Evolutionary conservation across 1,140 invertebrate genomes (phyloP), one percentile per base, ranked within the genome.

Genomic region (Macrosteles quadrilineatus): DNA sequence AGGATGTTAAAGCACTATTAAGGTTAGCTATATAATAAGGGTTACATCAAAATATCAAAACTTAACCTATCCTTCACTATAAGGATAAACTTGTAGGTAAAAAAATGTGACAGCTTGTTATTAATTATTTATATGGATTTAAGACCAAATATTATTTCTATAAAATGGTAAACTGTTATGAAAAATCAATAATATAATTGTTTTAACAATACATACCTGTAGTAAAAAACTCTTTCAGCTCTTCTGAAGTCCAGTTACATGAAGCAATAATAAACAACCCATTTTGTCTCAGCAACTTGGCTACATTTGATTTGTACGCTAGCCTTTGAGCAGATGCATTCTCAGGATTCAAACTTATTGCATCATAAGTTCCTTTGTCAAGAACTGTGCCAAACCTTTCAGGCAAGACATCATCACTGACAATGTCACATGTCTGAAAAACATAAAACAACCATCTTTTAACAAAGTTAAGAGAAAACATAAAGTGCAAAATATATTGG

Each of bases 321-420:
- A 80, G 50, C 66, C 91, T 81, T 71, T 89, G 88, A 31, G 81
- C 77, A 57, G 84, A 82, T 0, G 89, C 80, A 77, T 91, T 83
- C 0, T 90, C 85, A 0, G 91, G 90, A 77, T 87, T 87, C 3
- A 98, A 80, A 77, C 92, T 91, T 47, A 98, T 89, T 0, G 96
- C 94, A 83, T 97, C 95, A 79, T 95, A 98, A 0, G 96, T 98
- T 0, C 96, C 95, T 82, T 98, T 97, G 79, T 97, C 95, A 63
- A 96, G 85, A 0, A 88, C 81, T 14, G 94, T 75, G 75, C 87
- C 84, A 76, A 87, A 93, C 67, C 81, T 80, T 4, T 63, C 81
- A 74, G 69, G 19, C 11, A 77, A 68, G 9, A 74, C 50, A 21
- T 82, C 69, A 27, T 75, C 68, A 55, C 74, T 75, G 2, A 86